Conservation (phyloP, 2,113 vertebrate species). For the Gasterosteus aculeatus region DNA sequence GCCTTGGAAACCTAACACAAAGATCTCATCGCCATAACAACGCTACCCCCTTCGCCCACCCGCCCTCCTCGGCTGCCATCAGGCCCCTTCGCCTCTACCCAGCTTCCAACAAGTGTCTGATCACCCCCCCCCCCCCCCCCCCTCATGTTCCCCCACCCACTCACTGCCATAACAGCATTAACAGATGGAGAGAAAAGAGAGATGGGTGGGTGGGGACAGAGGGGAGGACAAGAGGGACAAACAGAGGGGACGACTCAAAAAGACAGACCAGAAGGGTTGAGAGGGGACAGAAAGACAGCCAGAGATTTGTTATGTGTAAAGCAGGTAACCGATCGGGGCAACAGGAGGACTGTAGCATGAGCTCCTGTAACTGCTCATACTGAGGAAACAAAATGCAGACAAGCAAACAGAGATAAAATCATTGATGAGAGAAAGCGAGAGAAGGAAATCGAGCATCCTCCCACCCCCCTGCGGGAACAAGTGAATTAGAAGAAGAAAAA, state of each 20-base stretch:
- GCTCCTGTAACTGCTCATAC: slow-evolving; percentile 3
- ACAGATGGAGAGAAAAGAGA: slow-evolving; percentile 61
- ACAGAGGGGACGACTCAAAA: neutral
- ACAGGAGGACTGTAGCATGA: slow-evolving; percentile 2
- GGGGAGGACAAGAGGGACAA: slow-evolving; percentile 30
- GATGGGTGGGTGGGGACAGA: slow-evolving; percentile 17
- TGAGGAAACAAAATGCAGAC: slow-evolving; percentile 1
- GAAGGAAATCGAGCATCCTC: neutral
- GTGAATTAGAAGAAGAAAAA: slow-evolving; percentile 8
- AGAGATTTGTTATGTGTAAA: slow-evolving; percentile 1
- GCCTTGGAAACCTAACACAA: slow-evolving; percentile 81
- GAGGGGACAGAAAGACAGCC: neutral
- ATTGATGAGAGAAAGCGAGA: neutral
- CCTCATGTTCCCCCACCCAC: slow-evolving; percentile 50
- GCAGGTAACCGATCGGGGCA: neutral
- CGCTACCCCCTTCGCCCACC: slow-evolving; percentile 44
- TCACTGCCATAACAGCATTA: slow-evolving; percentile 53
- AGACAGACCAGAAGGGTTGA: neutral
- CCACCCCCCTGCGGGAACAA: slow-evolving; percentile 9
- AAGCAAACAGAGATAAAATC: slow-evolving; percentile 5
- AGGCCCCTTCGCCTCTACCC: slow-evolving; percentile 35
- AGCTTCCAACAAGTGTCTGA: slow-evolving; percentile 45
- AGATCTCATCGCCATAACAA: slow-evolving; percentile 81
- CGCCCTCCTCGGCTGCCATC: slow-evolving; percentile 9
- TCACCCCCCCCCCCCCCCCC: slow-evolving; percentile 24